Conservation (phyloP, 2,797 vertebrate genomes). For the Aeoliscus strigatus region DNA sequence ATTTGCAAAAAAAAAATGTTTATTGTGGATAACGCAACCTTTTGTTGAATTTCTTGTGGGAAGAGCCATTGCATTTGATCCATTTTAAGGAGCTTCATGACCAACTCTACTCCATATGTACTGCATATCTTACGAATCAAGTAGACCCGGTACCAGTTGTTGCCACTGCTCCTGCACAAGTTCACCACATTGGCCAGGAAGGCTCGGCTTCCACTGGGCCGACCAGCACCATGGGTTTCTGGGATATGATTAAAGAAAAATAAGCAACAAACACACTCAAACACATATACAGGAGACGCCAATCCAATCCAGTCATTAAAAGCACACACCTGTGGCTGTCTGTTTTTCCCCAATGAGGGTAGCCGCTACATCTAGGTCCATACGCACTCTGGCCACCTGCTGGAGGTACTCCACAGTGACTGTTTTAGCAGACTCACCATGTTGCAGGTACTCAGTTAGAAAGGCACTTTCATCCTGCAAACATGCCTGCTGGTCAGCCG, state of each 20-base stretch:
- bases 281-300: no score
- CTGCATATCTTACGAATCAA: slow-evolving; percentile 82
- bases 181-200: slow-evolving; percentile 63
- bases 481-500: slow-evolving; percentile 20
- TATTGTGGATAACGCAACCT: slow-evolving; percentile 44
- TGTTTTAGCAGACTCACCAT: slow-evolving; percentile 5
- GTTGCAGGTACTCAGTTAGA: slow-evolving; percentile 52
- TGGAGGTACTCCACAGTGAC: slow-evolving; percentile 81
- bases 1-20: no score
- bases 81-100: slow-evolving; percentile 72
- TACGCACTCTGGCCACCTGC: slow-evolving; percentile 79
- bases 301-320: no score
- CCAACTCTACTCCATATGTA: slow-evolving; percentile 79
- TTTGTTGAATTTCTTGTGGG: slow-evolving; percentile 72
- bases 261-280: neutral
- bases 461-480: slow-evolving; percentile 73
- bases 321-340: slow-evolving; percentile 41
- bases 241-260: slow-evolving; percentile 4
- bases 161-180: slow-evolving; percentile 68
- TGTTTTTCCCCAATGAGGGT: slow-evolving; percentile 63
- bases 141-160: slow-evolving; percentile 87
- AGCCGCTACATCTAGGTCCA: slow-evolving; percentile 79
- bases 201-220: slow-evolving; percentile 12
- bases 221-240: slow-evolving; percentile 28
- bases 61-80: slow-evolving; percentile 80